phyloP scores from a whole-genome alignment of 2,888 invertebrate genomes.

The Drosophila hamatofila region DNA sequence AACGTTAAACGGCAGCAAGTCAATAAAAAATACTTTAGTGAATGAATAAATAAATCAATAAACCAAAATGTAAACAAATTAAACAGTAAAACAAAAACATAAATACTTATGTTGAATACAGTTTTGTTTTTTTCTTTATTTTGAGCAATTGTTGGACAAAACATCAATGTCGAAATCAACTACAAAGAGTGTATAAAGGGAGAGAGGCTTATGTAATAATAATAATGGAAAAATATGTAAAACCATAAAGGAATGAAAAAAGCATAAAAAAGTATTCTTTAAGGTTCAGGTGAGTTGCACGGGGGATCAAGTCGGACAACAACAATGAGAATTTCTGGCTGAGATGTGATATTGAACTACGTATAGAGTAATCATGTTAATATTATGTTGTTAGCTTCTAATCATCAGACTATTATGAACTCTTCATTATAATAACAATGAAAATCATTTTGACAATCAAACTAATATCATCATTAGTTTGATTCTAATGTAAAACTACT shows the following conservation, averaged over 20 bases:
- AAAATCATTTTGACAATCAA: too few relatives aligned
- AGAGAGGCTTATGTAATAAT: background rate
- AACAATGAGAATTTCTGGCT: too few relatives aligned
- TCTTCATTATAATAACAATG: too few relatives aligned
- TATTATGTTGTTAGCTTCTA: too few relatives aligned
- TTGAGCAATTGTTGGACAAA: conserved; percentile 26
- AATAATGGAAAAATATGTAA: background rate
- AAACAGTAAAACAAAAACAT: conserved; percentile 59
- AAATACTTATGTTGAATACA: conserved; percentile 29
- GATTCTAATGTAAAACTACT: too few relatives aligned
- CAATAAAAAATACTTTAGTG: conserved; percentile 70
- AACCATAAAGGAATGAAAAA: background rate
- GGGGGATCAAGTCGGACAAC: background rate
- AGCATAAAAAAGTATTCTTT: background rate
- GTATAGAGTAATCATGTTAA: too few relatives aligned
- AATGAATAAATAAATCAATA: conserved; percentile 77
- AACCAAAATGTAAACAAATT: conserved; percentile 68
- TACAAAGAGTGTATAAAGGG: conserved; percentile 5
- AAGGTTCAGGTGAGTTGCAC: background rate
- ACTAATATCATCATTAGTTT: too few relatives aligned
- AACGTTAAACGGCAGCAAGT: conserved; percentile 52
- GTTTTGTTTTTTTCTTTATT: conserved; percentile 3
- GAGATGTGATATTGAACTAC: background rate
- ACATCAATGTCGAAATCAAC: conserved; percentile 32
- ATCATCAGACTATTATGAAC: too few relatives aligned